Conservation (phyloP, 1,140 invertebrate species). For the Papilio helenus region DNA sequence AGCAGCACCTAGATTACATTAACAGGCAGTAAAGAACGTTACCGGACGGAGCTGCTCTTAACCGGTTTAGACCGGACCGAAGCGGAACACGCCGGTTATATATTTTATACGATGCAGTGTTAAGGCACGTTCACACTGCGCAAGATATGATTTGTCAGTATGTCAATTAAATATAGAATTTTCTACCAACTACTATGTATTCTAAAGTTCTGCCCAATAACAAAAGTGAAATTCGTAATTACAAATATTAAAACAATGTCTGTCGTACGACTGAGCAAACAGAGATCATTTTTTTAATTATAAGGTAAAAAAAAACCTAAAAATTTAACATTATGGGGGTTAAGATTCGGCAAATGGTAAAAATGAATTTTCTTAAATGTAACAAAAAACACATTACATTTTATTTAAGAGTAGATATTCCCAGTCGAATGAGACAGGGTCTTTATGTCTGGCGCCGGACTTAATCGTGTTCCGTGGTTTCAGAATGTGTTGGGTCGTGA, state of each 20-base stretch:
- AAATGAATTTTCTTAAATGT: too few species aligned
- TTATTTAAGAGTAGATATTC: neutral
- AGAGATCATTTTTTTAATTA: too few species aligned
- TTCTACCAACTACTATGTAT: neutral
- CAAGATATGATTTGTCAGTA: neutral
- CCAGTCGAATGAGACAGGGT: conserved; percentile 2
- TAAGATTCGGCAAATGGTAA: too few species aligned
- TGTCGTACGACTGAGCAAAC: too few species aligned
- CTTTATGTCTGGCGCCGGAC: conserved; percentile 54
- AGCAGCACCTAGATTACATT: conserved; percentile 60
- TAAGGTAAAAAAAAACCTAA: too few species aligned
- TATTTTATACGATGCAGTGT: conserved; percentile 50
- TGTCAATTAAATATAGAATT: neutral
- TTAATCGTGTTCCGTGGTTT: conserved; percentile 69
- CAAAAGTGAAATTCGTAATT: too few species aligned
- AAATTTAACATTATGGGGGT: too few species aligned
- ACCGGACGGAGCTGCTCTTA: conserved; percentile 64
- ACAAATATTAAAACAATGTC: too few species aligned
- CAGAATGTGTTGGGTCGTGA: conserved; percentile 54
- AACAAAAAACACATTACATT: neutral
- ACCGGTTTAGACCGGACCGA: conserved; percentile 63
- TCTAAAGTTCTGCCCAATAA: neutral
- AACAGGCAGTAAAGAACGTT: conserved; percentile 74
- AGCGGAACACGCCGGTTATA: conserved; percentile 49
- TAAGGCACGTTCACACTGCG: conserved; percentile 9